A percentile compares a stretch with the other conserved stretches of the same genome.
phyloP scores from a whole-genome alignment of 2,888 invertebrate species.

The Parnassius orleans region DNA sequence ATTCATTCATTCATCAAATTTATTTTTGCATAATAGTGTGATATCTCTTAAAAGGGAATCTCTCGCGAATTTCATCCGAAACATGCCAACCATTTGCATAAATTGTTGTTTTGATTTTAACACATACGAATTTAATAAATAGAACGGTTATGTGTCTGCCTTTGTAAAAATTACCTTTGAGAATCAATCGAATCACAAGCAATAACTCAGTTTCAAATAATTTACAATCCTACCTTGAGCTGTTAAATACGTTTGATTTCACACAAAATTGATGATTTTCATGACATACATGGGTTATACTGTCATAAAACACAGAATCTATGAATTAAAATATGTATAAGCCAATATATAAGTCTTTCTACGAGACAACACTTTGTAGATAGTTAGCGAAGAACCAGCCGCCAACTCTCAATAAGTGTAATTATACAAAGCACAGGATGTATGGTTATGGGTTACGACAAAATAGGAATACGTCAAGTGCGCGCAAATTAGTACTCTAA shows the following conservation, averaged over 20 bases:
- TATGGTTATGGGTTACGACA: conserved; percentile 37
- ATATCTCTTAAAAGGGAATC: no score
- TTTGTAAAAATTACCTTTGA: not conserved
- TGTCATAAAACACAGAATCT: conserved; percentile 8
- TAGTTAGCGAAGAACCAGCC: conserved; percentile 37
- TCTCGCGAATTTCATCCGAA: no score
- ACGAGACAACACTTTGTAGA: conserved; percentile 38
- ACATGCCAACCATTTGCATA: no score
- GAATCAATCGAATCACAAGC: conserved; percentile 3
- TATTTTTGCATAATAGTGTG: no score
- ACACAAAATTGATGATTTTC: conserved; percentile 8
- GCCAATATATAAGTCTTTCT: conserved; percentile 12
- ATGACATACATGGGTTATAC: conserved; percentile 10
- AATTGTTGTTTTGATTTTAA: no score
- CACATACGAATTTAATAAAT: no score
- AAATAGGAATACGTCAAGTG: conserved; percentile 43
- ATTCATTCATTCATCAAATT: no score
- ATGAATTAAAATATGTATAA: conserved; percentile 1
- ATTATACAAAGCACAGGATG: conserved; percentile 65
- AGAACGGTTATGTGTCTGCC: no score
- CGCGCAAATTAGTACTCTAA: conserved; percentile 40
- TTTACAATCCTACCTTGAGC: conserved; percentile 7
- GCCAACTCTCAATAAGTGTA: conserved; percentile 52
- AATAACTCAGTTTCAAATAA: conserved; percentile 11
- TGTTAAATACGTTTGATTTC: conserved; percentile 15